Base-by-base conservation (phyloP, 2,888 invertebrate genomes). In the Heliconius cydno region DNA sequence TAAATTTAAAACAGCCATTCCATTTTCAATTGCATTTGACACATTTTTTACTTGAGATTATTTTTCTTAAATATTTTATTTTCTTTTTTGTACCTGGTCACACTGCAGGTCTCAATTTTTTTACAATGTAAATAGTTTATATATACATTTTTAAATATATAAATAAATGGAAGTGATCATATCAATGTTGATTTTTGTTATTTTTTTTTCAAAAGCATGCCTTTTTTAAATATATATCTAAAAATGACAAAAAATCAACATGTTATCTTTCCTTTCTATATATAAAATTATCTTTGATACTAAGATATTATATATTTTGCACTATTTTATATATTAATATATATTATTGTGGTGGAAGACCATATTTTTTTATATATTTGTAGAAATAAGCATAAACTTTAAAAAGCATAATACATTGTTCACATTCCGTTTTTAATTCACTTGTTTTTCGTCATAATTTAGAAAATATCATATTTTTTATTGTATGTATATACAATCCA, bases 351-450 rank as follows among this genome's bases (percentile, higher is more conserved):
- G 82, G 80, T 83, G 75, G 72, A 60, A 77, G 67, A 82, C 82
- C 82, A 81, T 83, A 83, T 83, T 79, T 82, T 34, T 83, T 79
- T 80, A 80, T 80, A 82, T 82, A 79, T 83, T 79, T 82, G 30
- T 79, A 80, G 71, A 67, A 63, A 73, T 76, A 66, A 72, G 76
- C 57, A 41, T 81, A 77, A 75, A 78, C 74, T 74, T 52, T 67
- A 67, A 67, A 10, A 68, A 68, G 79, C 81, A 81, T 82, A 81
- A 82, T 81, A 81, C 67, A 41, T 74, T 80, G 67, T 76, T 30
- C 60, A 81, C 81, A 81, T 81, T 81, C 81, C 81, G 77, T 70
- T 76, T 73, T 67, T 19, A 66, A 30, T 66, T 57, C 46, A 71
- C 38, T 34, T 65, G 34, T 19, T n/a, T 25, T 30, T 41, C 19